A percentile compares a stretch with the other conserved stretches of the same genome.
These are phyloP conservation scores for Puma concolor DNA, from an alignment of 2,113 vertebrate genomes.

Conservation along the genomic window DNA sequence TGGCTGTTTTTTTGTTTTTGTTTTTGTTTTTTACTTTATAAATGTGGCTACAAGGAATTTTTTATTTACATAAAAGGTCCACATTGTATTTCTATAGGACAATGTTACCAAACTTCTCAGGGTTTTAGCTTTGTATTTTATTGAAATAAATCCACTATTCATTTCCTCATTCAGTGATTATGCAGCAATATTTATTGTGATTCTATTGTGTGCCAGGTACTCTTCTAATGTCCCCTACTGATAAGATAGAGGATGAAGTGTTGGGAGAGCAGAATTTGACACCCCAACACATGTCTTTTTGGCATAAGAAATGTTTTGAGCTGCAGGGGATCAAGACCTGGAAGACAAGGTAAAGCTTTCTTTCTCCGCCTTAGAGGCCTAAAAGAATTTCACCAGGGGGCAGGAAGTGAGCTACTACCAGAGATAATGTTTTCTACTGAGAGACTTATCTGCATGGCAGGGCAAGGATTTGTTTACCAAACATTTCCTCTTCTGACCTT, in stretches of 20 bases:
- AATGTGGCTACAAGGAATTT: neutral
- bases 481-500: neutral
- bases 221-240: neutral
- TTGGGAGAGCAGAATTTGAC: neutral
- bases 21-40: neutral
- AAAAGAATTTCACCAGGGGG: neutral
- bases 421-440: neutral
- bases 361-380: neutral
- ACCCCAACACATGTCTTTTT: neutral
- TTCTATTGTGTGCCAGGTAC: neutral
- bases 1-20: neutral
- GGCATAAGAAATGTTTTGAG: neutral
- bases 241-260: neutral
- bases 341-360: neutral
- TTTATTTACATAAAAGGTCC: neutral
- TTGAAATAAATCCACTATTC: neutral
- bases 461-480: neutral
- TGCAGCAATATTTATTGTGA: neutral
- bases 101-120: neutral
- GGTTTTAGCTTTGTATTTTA: neutral
- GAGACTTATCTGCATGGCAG: neutral
- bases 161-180: neutral
- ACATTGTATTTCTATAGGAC: neutral
- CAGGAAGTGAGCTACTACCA: neutral
- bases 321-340: neutral